These are phyloP conservation scores for Cyphomyrus discorhynchus DNA, from an alignment of 2,113 vertebrate species.

Conservation along the genomic window DNA sequence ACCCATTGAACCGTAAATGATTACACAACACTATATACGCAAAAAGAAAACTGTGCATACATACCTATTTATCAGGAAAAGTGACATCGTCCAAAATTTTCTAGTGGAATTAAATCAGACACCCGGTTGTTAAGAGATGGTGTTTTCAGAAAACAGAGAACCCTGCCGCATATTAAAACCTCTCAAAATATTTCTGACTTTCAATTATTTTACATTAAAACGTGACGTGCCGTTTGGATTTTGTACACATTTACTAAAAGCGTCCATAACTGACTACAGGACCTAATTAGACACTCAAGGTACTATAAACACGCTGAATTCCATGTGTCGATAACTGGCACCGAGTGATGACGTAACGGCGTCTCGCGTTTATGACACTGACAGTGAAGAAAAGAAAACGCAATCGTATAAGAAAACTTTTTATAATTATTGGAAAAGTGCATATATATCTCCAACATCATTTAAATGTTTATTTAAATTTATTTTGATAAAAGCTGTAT, in stretches of 20 bases:
- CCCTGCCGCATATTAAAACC: background rate
- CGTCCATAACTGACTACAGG: background rate
- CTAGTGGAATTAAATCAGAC: background rate
- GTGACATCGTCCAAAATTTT: slow-evolving; percentile 38
- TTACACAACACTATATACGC: background rate
- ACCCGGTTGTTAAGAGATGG: background rate
- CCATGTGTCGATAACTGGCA: background rate
- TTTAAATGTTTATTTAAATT: background rate
- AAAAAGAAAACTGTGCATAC: background rate
- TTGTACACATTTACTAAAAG: background rate
- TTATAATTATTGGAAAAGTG: background rate
- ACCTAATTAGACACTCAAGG: background rate
- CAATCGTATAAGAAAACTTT: background rate
- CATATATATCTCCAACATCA: background rate
- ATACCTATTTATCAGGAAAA: slow-evolving; percentile 56
- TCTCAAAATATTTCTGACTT: background rate
- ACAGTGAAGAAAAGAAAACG: background rate
- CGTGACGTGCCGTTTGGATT: background rate
- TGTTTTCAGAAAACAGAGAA: background rate
- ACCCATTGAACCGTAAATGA: background rate
- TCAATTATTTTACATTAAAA: background rate
- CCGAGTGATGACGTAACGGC: background rate
- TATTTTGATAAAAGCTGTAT: background rate
- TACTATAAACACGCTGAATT: background rate
- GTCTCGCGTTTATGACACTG: background rate